These are phyloP conservation scores for Smutsia temminckii DNA, from an alignment of 2,797 vertebrate genomes.

Conservation along the genomic window DNA sequence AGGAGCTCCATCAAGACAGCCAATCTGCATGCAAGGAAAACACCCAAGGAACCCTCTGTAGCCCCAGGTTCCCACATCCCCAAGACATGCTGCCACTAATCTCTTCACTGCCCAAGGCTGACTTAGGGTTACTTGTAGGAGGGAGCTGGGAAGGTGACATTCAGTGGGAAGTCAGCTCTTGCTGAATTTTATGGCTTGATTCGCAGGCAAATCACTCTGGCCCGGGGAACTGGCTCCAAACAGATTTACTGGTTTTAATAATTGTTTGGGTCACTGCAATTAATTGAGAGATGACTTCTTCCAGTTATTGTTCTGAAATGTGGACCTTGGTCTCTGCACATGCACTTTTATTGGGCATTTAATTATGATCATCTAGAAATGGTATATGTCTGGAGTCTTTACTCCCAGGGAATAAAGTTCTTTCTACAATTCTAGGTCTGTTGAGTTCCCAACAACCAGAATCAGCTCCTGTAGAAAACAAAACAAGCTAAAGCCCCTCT, in stretches of 20 bases:
- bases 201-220: neutral
- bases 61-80: neutral
- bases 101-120: neutral
- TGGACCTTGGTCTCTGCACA: neutral
- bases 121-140: neutral
- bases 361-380: neutral
- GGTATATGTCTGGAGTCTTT: neutral
- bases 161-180: neutral
- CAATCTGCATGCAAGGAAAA: neutral
- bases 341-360: neutral
- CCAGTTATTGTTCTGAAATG: neutral
- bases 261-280: neutral
- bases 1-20: neutral
- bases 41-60: neutral
- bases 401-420: neutral
- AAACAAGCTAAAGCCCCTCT: neutral
- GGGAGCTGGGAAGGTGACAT: neutral
- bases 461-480: neutral
- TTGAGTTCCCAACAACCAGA: neutral
- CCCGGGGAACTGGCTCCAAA: neutral
- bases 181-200: neutral
- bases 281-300: constrained; percentile 7
- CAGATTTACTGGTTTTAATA: neutral
- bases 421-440: neutral
- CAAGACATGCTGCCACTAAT: neutral